phyloP scores from a whole-genome alignment of 2,113 vertebrate genomes.

The Scatophagus argus region DNA sequence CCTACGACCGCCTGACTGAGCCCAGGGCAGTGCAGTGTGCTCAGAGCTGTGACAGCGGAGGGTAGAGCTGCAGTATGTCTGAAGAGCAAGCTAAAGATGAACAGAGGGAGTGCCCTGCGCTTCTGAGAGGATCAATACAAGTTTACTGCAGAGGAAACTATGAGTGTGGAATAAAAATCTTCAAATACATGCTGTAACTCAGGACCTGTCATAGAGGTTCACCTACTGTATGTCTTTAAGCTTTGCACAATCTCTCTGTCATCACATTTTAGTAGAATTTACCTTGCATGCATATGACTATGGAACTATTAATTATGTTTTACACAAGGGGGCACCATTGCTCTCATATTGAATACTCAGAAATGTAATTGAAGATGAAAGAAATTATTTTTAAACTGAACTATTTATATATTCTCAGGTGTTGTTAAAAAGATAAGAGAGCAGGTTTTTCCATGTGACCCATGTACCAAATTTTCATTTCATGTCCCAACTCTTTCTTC shows the following conservation, averaged over 20 bases:
- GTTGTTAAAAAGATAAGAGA: slow-evolving; percentile 59
- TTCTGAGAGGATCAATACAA: slow-evolving; percentile 42
- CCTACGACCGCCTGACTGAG: slow-evolving; percentile 84
- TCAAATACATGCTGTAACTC: slow-evolving; percentile 23
- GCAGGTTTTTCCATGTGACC: slow-evolving; percentile 58
- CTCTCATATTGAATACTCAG: slow-evolving; percentile 65
- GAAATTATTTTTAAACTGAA: slow-evolving; percentile 72
- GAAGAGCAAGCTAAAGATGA: slow-evolving; percentile 23
- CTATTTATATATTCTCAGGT: slow-evolving; percentile 76
- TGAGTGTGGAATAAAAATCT: slow-evolving; percentile 47
- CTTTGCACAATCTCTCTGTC: neutral
- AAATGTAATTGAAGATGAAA: slow-evolving; percentile 72
- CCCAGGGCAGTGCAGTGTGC: slow-evolving; percentile 69
- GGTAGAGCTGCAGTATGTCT: slow-evolving; percentile 53
- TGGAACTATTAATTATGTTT: slow-evolving; percentile 48
- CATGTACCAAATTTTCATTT: slow-evolving; percentile 27
- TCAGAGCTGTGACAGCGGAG: slow-evolving; percentile 73
- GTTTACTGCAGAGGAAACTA: slow-evolving; percentile 42
- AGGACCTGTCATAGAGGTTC: slow-evolving; percentile 20
- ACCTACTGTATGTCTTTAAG: neutral
- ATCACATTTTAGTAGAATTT: slow-evolving; percentile 24
- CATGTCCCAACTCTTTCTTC: slow-evolving; percentile 39
- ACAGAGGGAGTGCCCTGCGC: slow-evolving; percentile 38
- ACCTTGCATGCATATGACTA: slow-evolving; percentile 14
- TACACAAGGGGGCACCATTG: slow-evolving; percentile 80